Percentiles rank a stretch among this genome's conserved stretches.
Evolutionary conservation across 2,888 invertebrate species (phyloP).

Genomic region (Argyra leucocephala): DNA sequence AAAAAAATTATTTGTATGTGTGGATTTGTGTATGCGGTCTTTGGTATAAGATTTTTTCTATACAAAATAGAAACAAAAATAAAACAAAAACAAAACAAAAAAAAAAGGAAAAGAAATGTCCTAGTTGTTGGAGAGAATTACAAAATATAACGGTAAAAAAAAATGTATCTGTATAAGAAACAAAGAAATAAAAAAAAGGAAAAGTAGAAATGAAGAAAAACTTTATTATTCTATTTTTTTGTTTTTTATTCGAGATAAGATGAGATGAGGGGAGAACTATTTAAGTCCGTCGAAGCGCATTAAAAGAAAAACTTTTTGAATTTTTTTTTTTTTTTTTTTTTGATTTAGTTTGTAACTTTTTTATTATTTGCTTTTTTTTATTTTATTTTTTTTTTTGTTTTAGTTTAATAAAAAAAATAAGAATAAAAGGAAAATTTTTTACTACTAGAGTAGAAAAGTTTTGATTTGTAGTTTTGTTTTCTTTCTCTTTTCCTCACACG

Average conservation of each 20-base stretch:
- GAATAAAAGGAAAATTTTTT: background rate
- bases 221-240: background rate
- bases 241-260: background rate
- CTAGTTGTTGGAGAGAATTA: background rate
- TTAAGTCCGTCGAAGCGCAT: conserved; percentile 6
- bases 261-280: background rate
- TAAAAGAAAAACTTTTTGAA: background rate
- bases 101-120: background rate
- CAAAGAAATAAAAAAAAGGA: background rate
- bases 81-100: too few relatives aligned
- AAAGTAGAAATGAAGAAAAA: background rate
- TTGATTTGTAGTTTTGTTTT: background rate
- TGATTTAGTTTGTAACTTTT: background rate
- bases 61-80: too few relatives aligned
- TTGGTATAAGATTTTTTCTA: too few relatives aligned
- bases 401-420: background rate
- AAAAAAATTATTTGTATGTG: background rate
- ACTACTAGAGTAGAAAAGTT: background rate
- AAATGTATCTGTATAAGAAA: background rate
- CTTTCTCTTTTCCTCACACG: background rate
- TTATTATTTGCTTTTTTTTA: conserved; percentile 1
- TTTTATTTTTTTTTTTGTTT: background rate
- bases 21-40: background rate
- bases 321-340: background rate
- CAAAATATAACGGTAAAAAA: background rate